Evolutionary conservation across 2,113 vertebrate species (phyloP), one percentile per base, ranked within the genome.

Genomic region (Brachypodius melanocephalos): DNA sequence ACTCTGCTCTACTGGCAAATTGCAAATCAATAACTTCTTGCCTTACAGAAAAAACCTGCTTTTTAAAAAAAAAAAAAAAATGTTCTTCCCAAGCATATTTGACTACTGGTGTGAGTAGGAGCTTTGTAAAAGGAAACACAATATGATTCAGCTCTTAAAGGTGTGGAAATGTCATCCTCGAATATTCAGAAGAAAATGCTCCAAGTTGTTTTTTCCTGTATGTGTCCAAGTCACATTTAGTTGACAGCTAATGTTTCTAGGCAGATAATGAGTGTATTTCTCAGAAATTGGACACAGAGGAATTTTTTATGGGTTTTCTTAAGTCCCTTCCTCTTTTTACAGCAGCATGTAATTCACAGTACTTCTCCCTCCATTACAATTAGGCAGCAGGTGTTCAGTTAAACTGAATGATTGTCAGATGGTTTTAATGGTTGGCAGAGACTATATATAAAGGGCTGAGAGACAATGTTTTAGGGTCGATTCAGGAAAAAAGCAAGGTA

Each of bases 201-300:
- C 49, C 21, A 31, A 73, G 57, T 86, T 94, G 81, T 76, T 93
- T 85, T 75, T 90, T 86, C 94, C 88, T 87, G 66, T 88, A 34
- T 61, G 78, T 74, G 31, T 75, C 84, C 81, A 62, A 73, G 80
- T 28, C 2, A 8, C 43, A 40, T 75, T 84, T 59, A 88, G 67
- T 42, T 93, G 84, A 78, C 93, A 85, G 80, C 65, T 79, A 58
- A 77, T 2, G 8, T 91, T 92, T 89, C 87, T 46, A 75, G 81
- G 43, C 32, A 42, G 55, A 92, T 79, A 88, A 93, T 78, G 85
- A 89, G 72, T 84, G 55, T 48, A 34, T 85, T 94, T 89, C 79
- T 80, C 57, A 84, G 92, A 73, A 93, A 71, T 0, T 48, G 45
- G n/a, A 69, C 85, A 76, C 88, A 65, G 55, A 81, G 68, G 73